Conservation (phyloP, 2,113 vertebrate species). For the Seriola quinqueradiata region DNA sequence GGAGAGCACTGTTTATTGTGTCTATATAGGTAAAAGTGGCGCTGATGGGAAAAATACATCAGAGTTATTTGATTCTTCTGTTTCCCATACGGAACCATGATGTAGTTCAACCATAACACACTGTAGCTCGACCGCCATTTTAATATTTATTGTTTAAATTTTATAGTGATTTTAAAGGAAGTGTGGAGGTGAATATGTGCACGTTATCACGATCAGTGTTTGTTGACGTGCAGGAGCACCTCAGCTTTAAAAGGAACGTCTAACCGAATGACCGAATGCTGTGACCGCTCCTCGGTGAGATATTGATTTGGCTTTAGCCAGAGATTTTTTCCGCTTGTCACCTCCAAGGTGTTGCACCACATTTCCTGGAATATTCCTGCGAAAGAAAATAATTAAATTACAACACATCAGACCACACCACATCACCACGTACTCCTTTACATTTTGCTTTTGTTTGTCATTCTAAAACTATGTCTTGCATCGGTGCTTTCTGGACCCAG, state of each 20-base stretch:
- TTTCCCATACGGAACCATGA: not conserved
- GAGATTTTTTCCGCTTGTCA: constrained; percentile 64
- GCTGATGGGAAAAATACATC: constrained; percentile 9
- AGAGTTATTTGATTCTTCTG: not conserved
- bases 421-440: not conserved
- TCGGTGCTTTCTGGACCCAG: not conserved
- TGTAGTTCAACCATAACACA: not conserved
- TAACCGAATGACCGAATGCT: constrained; percentile 26
- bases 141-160: not conserved
- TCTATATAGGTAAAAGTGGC: not conserved
- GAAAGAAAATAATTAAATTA: not conserved
- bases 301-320: constrained; percentile 37
- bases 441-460: not conserved
- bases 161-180: not conserved
- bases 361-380: constrained; percentile 40
- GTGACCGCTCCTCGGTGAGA: not conserved
- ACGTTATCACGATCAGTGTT: not conserved
- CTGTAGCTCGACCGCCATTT: not conserved
- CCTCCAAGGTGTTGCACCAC: constrained; percentile 44
- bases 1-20: constrained; percentile 10
- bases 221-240: not conserved
- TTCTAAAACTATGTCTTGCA: not conserved
- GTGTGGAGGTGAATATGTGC: not conserved
- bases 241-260: constrained; percentile 19
- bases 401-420: not conserved